Conservation (phyloP, 2,113 vertebrate species). For the Aythya baeri region DNA sequence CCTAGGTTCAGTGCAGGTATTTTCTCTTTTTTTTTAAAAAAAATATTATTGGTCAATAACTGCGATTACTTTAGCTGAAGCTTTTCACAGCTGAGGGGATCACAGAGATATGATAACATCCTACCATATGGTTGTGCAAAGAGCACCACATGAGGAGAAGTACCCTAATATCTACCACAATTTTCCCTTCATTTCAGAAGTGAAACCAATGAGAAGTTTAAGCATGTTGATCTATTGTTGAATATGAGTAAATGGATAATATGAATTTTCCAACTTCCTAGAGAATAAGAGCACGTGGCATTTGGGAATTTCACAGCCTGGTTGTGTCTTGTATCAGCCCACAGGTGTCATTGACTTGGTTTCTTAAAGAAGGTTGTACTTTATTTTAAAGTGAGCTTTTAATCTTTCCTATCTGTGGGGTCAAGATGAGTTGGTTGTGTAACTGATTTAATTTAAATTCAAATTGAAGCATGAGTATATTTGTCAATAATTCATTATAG, state of each 20-base stretch:
- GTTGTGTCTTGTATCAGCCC: background rate
- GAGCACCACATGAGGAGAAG: background rate
- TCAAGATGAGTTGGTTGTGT: background rate
- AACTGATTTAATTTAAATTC: background rate
- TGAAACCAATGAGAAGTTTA: background rate
- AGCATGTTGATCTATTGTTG: background rate
- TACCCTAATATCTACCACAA: background rate
- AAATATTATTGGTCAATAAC: background rate
- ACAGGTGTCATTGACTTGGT: background rate
- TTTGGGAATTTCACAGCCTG: background rate
- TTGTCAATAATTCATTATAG: background rate
- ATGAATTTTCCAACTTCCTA: background rate
- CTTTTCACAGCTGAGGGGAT: background rate
- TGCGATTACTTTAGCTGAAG: background rate
- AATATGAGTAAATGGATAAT: conserved; percentile 9
- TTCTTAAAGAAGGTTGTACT: background rate
- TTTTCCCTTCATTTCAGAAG: background rate
- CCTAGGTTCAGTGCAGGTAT: background rate
- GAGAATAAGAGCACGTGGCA: background rate
- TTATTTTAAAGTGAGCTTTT: background rate
- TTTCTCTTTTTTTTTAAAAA: background rate
- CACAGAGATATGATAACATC: background rate
- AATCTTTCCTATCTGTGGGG: background rate
- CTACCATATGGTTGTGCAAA: background rate
- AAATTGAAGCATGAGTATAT: background rate